Evolutionary conservation across 2,888 invertebrate species (phyloP).

Genomic region (Microctonus brassicae): DNA sequence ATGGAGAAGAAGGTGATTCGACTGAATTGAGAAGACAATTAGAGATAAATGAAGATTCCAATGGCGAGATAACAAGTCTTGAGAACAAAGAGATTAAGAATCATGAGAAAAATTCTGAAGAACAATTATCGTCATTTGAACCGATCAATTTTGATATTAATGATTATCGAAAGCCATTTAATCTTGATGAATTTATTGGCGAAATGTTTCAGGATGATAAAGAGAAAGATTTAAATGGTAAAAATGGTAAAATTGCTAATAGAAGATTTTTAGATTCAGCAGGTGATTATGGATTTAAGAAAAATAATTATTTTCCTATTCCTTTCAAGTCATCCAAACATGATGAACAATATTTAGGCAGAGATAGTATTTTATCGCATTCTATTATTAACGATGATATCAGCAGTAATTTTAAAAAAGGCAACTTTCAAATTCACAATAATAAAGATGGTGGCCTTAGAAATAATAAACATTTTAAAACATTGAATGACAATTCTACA

Average conservation of each 20-base stretch:
- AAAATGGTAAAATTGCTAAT: constrained; percentile 24
- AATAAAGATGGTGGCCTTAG: neutral
- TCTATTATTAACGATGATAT: constrained; percentile 42
- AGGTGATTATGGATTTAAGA: constrained; percentile 21
- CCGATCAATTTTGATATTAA: constrained; percentile 52
- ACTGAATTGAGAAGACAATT: constrained; percentile 13
- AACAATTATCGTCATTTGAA: constrained; percentile 23
- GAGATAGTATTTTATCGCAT: constrained; percentile 32
- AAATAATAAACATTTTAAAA: neutral
- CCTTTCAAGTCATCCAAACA: constrained; percentile 10
- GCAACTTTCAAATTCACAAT: neutral
- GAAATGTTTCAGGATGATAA: constrained; percentile 35
- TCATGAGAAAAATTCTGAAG: constrained; percentile 16
- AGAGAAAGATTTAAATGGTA: constrained; percentile 56
- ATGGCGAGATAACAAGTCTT: constrained; percentile 62
- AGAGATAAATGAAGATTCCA: constrained; percentile 41
- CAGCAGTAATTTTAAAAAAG: neutral
- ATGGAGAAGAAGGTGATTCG: constrained; percentile 20
- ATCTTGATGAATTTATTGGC: constrained; percentile 50
- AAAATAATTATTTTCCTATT: constrained; percentile 42
- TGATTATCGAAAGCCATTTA: constrained; percentile 54
- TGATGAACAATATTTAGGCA: constrained; percentile 13
- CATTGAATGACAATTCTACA: neutral
- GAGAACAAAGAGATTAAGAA: neutral
- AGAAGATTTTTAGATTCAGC: neutral